Base-by-base conservation (phyloP, 2,888 invertebrate genomes). In the Myopa testacea region DNA sequence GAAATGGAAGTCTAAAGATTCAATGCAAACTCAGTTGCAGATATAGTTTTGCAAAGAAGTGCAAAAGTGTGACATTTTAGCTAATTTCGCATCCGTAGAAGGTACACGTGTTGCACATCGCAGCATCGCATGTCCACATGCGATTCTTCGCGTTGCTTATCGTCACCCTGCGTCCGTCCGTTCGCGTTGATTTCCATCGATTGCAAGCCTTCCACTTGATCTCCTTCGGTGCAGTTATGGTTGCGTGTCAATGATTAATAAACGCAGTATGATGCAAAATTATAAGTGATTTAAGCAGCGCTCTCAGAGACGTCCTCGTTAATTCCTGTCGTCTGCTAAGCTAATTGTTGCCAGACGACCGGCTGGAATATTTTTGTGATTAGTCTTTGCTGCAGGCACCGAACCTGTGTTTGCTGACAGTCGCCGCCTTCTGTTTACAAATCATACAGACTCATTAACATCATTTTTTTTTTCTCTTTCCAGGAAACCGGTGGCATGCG, bases 401-500 rank as follows among this genome's bases (percentile, higher is more conserved):
- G 26, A 26, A 26, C 26, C 26, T 26, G 26, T 26, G 26, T 2
- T 26, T 1, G 26, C 26, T 26, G 26, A 26, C 26, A 26, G 26
- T 26, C 26, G 26, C 26, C 26, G 26, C 26, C 26, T 26, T 26
- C 26, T 26, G 26, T 26, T 26, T 26, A 26, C 26, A 14, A 26
- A 63, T 34, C 34, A 37, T 14, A 34, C 63, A 63, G 34, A 34
- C 37, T 55, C 4, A 14, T 19, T 37, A 70, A 26, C 37, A 14
- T 8, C 3, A 19, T 72, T 58, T 19, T 60, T 19, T 14, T 72
- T 1, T 45, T 10, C n/a, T 45, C 10, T 45, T 45, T 45, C 45
- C 76, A 86, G 86, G 85, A 85, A 81, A 86, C 85, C 69, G 85
- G 86, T 78, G 85, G 84, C 69, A 86, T 86, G 86, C 84, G 86